A percentile compares a stretch with the other conserved stretches of the same genome.
Conservation (phyloP, 1,140 invertebrate species). For the Druon quercuslanigerum region DNA sequence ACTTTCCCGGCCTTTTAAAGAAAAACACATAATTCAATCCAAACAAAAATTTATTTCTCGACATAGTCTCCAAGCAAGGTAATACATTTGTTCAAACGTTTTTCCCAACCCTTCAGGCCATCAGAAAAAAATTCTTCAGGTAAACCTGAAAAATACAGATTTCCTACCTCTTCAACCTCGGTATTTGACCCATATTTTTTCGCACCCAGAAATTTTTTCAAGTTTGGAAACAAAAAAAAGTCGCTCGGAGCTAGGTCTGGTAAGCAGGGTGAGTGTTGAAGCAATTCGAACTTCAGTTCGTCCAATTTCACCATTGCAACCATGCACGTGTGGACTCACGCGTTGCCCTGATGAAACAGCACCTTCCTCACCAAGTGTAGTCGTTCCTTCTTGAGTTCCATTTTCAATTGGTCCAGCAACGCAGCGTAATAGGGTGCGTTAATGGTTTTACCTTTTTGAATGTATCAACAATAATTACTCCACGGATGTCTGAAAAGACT, state of each 20-base stretch:
- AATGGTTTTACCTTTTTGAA: conserved; percentile 73
- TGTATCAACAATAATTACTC: conserved; percentile 69
- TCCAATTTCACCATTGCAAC: conserved; percentile 54
- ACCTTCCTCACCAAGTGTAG: conserved; percentile 55
- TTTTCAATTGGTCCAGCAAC: too few relatives aligned
- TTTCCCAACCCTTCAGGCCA: conserved; percentile 36
- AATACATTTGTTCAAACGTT: conserved; percentile 1
- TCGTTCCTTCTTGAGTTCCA: conserved; percentile 56
- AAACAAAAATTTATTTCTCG: conserved; percentile 22
- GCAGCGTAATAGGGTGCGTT: conserved; percentile 66
- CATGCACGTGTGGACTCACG: conserved; percentile 57
- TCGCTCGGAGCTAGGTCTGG: conserved; percentile 71
- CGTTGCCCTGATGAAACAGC: too few relatives aligned
- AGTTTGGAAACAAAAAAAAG: conserved; percentile 54
- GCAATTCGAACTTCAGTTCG: conserved; percentile 69
- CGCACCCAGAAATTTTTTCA: conserved; percentile 40
- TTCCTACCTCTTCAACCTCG: too few relatives aligned
- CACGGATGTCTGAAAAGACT: conserved; percentile 67
- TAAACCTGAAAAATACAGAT: conserved; percentile 38
- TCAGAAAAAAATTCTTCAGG: background rate
- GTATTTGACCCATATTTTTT: conserved; percentile 48
- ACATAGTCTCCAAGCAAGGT: conserved; percentile 9
- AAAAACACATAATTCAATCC: background rate
- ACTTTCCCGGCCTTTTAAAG: conserved; percentile 23
- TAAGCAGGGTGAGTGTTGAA: too few relatives aligned